phyloP scores from a whole-genome alignment of 2,113 vertebrate genomes.

The Myrmecophaga tridactyla region DNA sequence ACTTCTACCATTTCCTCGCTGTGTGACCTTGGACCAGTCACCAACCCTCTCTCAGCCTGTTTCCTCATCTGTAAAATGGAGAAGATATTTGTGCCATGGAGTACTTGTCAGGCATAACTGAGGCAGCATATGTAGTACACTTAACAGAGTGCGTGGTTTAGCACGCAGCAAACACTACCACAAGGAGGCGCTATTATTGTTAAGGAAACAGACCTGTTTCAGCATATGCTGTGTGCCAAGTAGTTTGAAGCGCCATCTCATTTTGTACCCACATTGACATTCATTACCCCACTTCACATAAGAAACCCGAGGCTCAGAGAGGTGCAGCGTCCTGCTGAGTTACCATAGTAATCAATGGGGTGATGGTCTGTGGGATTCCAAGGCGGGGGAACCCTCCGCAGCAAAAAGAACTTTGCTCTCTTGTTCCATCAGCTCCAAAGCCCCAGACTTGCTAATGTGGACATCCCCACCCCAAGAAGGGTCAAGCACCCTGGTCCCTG shows the following conservation, averaged over 20 bases:
- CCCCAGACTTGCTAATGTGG: background rate
- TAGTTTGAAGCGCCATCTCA: background rate
- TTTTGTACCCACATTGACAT: background rate
- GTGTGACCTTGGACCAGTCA: background rate
- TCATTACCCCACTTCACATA: background rate
- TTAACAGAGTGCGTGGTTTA: too few species aligned
- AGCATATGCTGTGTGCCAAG: background rate
- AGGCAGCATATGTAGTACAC: background rate
- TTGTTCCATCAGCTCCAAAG: background rate
- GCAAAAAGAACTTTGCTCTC: background rate
- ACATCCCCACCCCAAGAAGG: background rate
- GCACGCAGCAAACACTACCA: background rate
- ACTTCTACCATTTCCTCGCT: background rate
- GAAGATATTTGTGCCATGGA: background rate
- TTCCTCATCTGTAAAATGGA: constrained; percentile 5
- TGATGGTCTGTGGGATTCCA: background rate
- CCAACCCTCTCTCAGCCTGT: background rate
- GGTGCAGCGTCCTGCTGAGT: background rate
- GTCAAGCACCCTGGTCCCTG: background rate
- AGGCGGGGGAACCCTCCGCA: background rate
- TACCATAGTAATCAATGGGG: background rate
- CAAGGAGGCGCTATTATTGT: background rate
- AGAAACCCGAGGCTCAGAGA: background rate
- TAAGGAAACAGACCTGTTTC: background rate
- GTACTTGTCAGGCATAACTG: background rate